Conservation (phyloP, 2,797 vertebrate genomes). For the Schizopygopsis malacanthus region DNA sequence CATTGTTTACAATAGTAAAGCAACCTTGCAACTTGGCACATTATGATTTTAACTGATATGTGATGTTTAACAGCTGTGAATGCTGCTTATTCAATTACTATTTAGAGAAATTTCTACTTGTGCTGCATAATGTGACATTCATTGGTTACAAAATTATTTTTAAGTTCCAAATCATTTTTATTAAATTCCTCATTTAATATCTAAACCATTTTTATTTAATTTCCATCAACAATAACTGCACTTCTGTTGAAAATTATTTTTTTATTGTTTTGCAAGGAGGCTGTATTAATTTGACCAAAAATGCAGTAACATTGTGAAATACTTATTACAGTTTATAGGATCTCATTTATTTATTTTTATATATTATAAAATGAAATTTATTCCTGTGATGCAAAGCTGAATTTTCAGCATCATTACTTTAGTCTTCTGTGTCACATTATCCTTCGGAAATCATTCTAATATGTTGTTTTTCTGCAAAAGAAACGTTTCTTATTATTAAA, state of each 20-base stretch:
- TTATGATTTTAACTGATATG: neutral
- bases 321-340: neutral
- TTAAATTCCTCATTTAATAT: neutral
- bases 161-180: neutral
- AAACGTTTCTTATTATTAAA: neutral
- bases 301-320: no score
- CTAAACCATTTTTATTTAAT: neutral
- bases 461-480: neutral
- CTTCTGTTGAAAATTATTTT: neutral
- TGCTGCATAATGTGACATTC: neutral
- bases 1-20: neutral
- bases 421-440: neutral
- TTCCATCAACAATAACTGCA: neutral
- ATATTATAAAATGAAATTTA: no score
- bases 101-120: neutral
- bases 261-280: neutral
- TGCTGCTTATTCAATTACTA: neutral
- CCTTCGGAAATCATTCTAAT: neutral
- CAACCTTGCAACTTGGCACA: neutral
- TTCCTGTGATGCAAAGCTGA: neutral
- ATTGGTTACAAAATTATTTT: no score
- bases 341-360: no score
- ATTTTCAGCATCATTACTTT: neutral
- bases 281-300: neutral
- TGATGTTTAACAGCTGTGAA: neutral